Conservation (phyloP, 2,888 invertebrate species). For the Drosophila cognata region DNA sequence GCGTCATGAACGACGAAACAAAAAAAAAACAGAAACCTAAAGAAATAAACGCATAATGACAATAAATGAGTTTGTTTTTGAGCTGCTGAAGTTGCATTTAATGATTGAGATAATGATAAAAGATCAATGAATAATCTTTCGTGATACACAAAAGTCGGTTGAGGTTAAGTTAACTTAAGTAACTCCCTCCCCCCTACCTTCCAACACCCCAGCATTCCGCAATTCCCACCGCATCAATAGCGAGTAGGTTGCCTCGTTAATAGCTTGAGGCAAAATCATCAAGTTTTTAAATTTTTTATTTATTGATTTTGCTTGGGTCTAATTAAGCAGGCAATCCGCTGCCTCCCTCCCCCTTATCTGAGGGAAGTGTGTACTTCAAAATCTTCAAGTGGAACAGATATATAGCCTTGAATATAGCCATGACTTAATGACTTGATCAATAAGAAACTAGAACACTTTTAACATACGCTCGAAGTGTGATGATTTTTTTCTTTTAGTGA, state of each 20-base stretch:
- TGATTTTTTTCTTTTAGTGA: neutral
- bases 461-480: neutral
- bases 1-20: slow-evolving; percentile 43
- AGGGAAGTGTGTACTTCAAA: neutral
- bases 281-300: slow-evolving; percentile 25
- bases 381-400: slow-evolving; percentile 5
- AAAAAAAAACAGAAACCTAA: slow-evolving; percentile 7
- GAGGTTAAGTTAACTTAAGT: slow-evolving; percentile 52
- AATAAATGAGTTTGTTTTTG: slow-evolving; percentile 55
- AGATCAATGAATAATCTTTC: slow-evolving; percentile 50
- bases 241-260: slow-evolving; percentile 20
- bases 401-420: slow-evolving; percentile 19
- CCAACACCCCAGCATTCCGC: neutral
- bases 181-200: neutral
- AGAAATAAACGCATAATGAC: slow-evolving; percentile 36
- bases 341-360: neutral
- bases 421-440: slow-evolving; percentile 9
- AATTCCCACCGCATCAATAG: slow-evolving; percentile 4
- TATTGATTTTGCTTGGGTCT: slow-evolving; percentile 46
- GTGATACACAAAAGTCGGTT: slow-evolving; percentile 47
- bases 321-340: slow-evolving; percentile 19
- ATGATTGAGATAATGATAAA: slow-evolving; percentile 50
- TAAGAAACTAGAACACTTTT: slow-evolving; percentile 46
- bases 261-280: slow-evolving; percentile 30
- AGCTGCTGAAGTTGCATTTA: slow-evolving; percentile 46